These are phyloP conservation scores for Linurgus olivaceus DNA, from an alignment of 2,797 vertebrate genomes.

Conservation along the genomic window DNA sequence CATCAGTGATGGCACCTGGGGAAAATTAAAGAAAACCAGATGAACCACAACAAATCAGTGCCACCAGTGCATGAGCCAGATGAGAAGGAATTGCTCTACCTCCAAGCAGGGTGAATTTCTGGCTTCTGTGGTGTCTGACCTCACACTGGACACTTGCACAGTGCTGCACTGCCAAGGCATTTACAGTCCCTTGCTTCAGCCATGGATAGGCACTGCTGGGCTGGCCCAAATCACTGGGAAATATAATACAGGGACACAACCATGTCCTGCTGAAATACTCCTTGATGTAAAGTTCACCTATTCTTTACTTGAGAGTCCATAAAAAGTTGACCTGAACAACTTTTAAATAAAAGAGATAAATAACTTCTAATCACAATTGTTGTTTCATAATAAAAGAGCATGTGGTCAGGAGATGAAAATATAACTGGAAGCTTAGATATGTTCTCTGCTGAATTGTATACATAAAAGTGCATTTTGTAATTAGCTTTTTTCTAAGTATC, in stretches of 20 bases:
- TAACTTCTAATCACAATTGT: background rate
- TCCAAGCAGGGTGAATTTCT: background rate
- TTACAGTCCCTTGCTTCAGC: background rate
- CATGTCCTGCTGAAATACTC: background rate
- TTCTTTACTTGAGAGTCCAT: background rate
- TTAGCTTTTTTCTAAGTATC: background rate
- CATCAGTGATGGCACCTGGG: background rate
- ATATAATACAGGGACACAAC: background rate
- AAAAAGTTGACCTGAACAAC: background rate
- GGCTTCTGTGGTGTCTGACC: background rate
- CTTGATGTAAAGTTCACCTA: background rate
- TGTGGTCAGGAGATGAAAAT: background rate
- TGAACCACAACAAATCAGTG: background rate
- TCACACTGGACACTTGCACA: background rate
- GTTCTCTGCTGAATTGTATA: background rate
- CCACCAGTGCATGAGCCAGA: background rate
- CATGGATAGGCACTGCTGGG: background rate
- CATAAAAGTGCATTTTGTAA: background rate
- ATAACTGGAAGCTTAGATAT: background rate
- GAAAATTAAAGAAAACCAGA: background rate
- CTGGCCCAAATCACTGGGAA: background rate
- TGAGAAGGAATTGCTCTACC: background rate
- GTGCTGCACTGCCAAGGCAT: fast-evolving
- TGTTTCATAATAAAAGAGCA: background rate
- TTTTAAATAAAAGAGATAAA: too few relatives aligned